Base-by-base conservation (phyloP, 2,113 vertebrate genomes). In the Xenopus laevis region DNA sequence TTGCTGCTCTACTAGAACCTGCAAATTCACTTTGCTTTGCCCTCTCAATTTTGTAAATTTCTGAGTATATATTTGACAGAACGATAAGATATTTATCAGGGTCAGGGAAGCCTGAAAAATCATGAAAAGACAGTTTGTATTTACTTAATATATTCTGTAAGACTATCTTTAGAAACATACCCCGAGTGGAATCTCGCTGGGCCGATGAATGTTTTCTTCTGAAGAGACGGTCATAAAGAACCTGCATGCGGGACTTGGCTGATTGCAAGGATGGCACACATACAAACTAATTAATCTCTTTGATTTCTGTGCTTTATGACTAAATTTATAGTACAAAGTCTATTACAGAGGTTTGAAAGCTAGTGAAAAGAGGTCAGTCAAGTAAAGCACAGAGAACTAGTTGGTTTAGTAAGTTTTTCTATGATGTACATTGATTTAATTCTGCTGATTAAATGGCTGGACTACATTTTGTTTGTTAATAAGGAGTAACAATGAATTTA, bases 241-340 rank as follows among this genome's bases (percentile, higher is more conserved):
- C 95, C 92, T 98, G 97, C 95, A 95, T 97, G 95, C 94, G 97
- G 95, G 96, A 89, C 90, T 97, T 95, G 91, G 96, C 97, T 99
- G 98, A 95, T 98, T 91, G 87, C 74, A 91, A 93, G 95, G 92
- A 97, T 97, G 95, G 94, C 85, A 98, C 93, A 96, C 92, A 98
- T 87, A 97, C 83, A 88, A 71, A 93, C 92, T 92, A 89, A 88
- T 98, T 98, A 90, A 87, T 94, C 91, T 92, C 89, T 89, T 84
- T 82, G 83, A 86, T 82, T 84, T 74, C 79, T 84, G 84, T 79
- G 82, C 85, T 83, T 87, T 86, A 84, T 82, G 85, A 89, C 84
- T 89, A 88, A 85, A 83, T 82, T 86, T 87, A 79, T 91, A 91
- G 81, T 87, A 83, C 62, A 87, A 74, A 83, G 78, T 62, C 85